Evolutionary conservation across 2,888 invertebrate species (phyloP), one percentile per base, ranked within the genome.

Genomic region (Acrobasis suavella): DNA sequence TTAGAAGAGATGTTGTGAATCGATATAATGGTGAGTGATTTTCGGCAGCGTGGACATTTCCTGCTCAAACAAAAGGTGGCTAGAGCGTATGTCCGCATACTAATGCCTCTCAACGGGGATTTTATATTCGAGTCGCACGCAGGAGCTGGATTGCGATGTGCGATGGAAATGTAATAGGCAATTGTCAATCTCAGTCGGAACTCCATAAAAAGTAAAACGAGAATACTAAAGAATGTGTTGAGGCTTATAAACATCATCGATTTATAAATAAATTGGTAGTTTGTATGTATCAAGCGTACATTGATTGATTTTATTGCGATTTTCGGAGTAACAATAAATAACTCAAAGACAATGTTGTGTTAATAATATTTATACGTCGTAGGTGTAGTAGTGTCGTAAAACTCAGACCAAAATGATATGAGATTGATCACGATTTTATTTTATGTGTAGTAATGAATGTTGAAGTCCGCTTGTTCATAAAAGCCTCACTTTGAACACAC

Each of bases 41-140:
- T 91, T 91, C 84, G 89, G 84, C 83, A 79, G 84, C 78, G 78
- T 82, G 84, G 80, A 82, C 87, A 83, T 87, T 91, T 92, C 91
- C 91, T 92, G 91, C 80, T 86, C 83, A 85, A 90, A 91, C 91
- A 90, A 91, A 84, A 91, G 91, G 89, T 88, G 82, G 76, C 77
- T 83, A 81, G 81, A 77, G 72, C 78, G 74, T 65, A 73, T 69
- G 78, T 78, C 74, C 81, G 91, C 89, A 92, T 92, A 91, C 85
- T 80, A 82, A 92, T 90, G 77, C 84, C 78, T 69, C 74, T 68
- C 71, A 73, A 69, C 66, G 68, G 68, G 69, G 69, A 67, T 74
- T 83, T 90, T 86, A 75, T 88, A 91, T 90, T 86, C 89, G 72
- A 72, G 70, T 61, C 80, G 76, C 72, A 76, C 67, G 71, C 73